These are phyloP conservation scores for Oasisia sp. DNA, from an alignment of 2,888 invertebrate genomes.

Conservation along the genomic window DNA sequence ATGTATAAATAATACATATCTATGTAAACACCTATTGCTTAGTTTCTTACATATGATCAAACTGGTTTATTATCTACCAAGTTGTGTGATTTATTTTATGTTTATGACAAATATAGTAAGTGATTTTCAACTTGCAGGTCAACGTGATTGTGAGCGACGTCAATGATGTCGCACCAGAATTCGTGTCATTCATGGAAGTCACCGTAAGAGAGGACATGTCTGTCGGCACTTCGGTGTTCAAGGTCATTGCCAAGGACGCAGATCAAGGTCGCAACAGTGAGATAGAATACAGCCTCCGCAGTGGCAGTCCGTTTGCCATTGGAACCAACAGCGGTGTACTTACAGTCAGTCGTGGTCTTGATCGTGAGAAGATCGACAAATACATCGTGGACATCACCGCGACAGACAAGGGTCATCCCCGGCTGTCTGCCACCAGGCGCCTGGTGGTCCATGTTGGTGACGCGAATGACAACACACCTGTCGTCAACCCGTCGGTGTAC, in stretches of 20 bases:
- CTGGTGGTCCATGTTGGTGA: constrained; percentile 52
- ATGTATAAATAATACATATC: not conserved
- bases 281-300: constrained; percentile 74
- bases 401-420: constrained; percentile 52
- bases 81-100: too few relatives aligned
- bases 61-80: too few relatives aligned
- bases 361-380: constrained; percentile 70
- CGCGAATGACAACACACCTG: constrained; percentile 55
- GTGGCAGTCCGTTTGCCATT: constrained; percentile 74
- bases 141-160: constrained; percentile 36
- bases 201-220: constrained; percentile 73
- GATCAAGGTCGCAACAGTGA: constrained; percentile 85
- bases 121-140: constrained; percentile 33
- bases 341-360: constrained; percentile 84
- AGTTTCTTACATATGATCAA: not conserved
- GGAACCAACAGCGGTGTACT: constrained; percentile 89
- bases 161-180: constrained; percentile 86
- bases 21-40: not conserved
- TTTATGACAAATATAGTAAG: not conserved
- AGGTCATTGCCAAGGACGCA: constrained; percentile 83
- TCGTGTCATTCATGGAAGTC: constrained; percentile 81
- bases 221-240: constrained; percentile 85
- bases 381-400: constrained; percentile 54
- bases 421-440: constrained; percentile 40
- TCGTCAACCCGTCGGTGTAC: constrained; percentile 77